Percentiles rank a stretch among this genome's conserved stretches.
Conservation (phyloP, 2,797 vertebrate species). For the Rhinichthys osculus region DNA sequence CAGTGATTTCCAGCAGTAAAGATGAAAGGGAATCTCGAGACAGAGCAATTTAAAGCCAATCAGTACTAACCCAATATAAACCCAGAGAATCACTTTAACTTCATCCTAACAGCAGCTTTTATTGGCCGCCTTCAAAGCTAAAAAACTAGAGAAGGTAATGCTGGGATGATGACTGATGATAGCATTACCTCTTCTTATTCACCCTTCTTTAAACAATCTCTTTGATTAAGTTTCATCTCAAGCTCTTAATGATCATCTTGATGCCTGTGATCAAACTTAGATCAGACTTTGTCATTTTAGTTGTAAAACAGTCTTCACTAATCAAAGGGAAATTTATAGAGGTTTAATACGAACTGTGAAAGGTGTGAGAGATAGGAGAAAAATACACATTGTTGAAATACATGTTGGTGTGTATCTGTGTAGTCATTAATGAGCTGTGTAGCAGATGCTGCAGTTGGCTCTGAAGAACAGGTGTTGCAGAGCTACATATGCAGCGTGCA, state of each 20-base stretch:
- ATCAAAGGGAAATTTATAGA: slow-evolving; percentile 36
- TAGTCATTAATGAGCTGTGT: slow-evolving; percentile 80
- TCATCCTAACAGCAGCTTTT: slow-evolving; percentile 76
- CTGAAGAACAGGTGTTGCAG: slow-evolving; percentile 80
- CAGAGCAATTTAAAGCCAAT: slow-evolving; percentile 74
- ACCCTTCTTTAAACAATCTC: slow-evolving; percentile 60
- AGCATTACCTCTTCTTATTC: slow-evolving; percentile 73
- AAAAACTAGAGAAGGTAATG: slow-evolving; percentile 77
- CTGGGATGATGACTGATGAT: slow-evolving; percentile 72
- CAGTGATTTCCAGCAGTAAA: slow-evolving; percentile 76
- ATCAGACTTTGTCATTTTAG: slow-evolving; percentile 42
- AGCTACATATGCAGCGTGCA: slow-evolving; percentile 80
- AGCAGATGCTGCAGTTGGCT: slow-evolving; percentile 80
- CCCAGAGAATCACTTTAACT: slow-evolving; percentile 78
- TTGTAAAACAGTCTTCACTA: slow-evolving; percentile 14
- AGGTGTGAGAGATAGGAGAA: slow-evolving; percentile 12
- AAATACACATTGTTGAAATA: slow-evolving; percentile 31
- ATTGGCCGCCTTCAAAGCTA: slow-evolving; percentile 78
- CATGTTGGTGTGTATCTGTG: slow-evolving; percentile 36
- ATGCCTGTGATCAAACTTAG: slow-evolving; percentile 54
- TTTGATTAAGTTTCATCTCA: slow-evolving; percentile 46
- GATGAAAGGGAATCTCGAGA: slow-evolving; percentile 73
- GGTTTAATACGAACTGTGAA: neutral
- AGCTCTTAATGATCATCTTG: slow-evolving; percentile 47
- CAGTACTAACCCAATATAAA: slow-evolving; percentile 78